These are phyloP conservation scores for Anguilla obscura DNA, from an alignment of 2,797 vertebrate species.

Conservation along the genomic window DNA sequence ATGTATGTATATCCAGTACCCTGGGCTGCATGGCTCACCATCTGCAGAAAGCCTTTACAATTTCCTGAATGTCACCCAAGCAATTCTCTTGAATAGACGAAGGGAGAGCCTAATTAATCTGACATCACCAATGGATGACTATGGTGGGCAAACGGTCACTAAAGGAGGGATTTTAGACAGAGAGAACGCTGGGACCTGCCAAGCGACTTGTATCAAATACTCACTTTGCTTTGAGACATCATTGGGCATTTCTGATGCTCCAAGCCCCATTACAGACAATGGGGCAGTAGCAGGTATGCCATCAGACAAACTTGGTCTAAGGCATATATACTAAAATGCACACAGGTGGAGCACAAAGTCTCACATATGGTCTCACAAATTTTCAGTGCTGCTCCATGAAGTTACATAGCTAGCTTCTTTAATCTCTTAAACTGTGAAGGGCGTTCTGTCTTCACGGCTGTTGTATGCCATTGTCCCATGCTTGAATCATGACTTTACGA, in stretches of 20 bases:
- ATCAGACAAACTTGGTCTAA: too few species aligned
- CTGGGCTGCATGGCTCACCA: constrained; percentile 25
- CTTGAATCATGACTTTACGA: background rate
- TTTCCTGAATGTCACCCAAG: constrained; percentile 63
- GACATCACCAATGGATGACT: constrained; percentile 65
- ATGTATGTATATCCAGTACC: background rate
- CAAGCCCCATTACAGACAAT: background rate
- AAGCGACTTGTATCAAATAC: background rate
- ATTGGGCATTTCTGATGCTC: background rate
- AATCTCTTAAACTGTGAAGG: background rate
- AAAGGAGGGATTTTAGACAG: constrained; percentile 62
- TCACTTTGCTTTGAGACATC: background rate
- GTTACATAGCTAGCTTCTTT: background rate
- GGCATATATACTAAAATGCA: too few species aligned
- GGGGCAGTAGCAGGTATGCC: background rate
- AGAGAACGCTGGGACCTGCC: constrained; percentile 51
- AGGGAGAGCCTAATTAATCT: constrained; percentile 70
- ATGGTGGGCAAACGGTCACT: constrained; percentile 70
- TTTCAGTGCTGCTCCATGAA: background rate
- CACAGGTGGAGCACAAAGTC: background rate
- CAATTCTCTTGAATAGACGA: constrained; percentile 57
- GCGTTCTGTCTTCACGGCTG: background rate
- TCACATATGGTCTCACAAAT: background rate
- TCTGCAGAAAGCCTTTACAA: constrained; percentile 36
- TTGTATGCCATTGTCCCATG: background rate